Evolutionary conservation across 2,797 vertebrate genomes (phyloP).

Genomic region (Coluber constrictor): DNA sequence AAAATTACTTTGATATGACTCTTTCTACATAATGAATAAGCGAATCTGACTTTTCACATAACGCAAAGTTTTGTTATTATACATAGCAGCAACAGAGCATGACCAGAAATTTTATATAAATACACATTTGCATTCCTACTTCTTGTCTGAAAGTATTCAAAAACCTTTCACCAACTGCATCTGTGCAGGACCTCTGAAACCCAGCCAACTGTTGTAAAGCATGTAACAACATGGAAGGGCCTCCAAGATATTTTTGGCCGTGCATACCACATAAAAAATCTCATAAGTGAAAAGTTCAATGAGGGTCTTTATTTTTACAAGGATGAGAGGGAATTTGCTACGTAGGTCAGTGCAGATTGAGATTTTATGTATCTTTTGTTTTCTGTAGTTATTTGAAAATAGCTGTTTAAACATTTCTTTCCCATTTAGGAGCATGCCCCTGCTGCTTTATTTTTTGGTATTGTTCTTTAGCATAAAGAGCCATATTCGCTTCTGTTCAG

Average conservation of each 20-base stretch:
- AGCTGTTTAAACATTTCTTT: slow-evolving; percentile 7
- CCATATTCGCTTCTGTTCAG: slow-evolving; percentile 45
- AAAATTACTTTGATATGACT: neutral
- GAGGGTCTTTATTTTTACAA: slow-evolving; percentile 32
- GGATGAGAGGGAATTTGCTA: slow-evolving; percentile 11
- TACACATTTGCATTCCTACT: slow-evolving; percentile 21
- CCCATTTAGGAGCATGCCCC: neutral
- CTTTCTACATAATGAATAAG: neutral
- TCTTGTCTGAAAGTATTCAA: slow-evolving; percentile 12
- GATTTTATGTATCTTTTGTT: slow-evolving; percentile 13
- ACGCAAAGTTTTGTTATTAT: neutral
- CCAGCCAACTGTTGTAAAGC: slow-evolving; percentile 28
- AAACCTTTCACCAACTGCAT: slow-evolving; percentile 22
- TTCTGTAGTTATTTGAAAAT: neutral
- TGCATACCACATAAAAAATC: neutral
- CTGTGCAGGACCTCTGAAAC: slow-evolving; percentile 20
- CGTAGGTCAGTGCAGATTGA: slow-evolving; percentile 5
- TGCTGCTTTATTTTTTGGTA: neutral
- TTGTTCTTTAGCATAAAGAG: neutral
- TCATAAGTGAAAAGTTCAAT: slow-evolving; percentile 19
- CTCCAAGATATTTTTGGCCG: neutral
- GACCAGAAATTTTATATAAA: neutral
- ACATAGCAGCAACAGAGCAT: neutral
- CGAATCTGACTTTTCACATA: neutral
- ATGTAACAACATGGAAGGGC: slow-evolving; percentile 26